phyloP scores from a whole-genome alignment of 2,113 vertebrate genomes.

The Tragelaphus scriptus region DNA sequence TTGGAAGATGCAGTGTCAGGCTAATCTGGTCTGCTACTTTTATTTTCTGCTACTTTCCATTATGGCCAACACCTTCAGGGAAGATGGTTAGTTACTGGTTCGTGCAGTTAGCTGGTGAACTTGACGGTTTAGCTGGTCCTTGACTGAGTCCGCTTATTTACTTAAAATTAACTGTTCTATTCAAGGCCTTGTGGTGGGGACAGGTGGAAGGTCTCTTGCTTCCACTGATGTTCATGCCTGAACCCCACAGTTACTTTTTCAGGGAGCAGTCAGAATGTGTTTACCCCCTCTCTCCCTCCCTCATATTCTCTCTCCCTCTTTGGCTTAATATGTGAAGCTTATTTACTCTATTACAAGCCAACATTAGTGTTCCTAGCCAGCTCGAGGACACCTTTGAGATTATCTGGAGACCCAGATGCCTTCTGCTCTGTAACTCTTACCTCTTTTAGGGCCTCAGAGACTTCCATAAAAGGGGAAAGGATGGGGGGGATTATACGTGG shows the following conservation, averaged over 20 bases:
- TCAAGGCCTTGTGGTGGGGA: neutral
- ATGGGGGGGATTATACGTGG: neutral
- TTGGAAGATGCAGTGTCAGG: neutral
- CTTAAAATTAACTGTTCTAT: neutral
- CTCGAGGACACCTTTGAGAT: neutral
- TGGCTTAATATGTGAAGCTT: neutral
- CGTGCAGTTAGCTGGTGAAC: neutral
- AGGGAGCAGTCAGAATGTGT: neutral
- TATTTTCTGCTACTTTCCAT: neutral
- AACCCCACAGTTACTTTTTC: neutral
- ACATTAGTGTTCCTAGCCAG: neutral
- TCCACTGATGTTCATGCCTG: neutral
- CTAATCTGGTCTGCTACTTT: neutral
- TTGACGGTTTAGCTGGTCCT: neutral
- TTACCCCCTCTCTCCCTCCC: accelerated
- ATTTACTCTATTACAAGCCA: neutral
- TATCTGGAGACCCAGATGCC: neutral
- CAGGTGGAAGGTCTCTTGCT: neutral
- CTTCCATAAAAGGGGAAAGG: neutral
- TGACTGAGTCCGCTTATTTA: neutral
- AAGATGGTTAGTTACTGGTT: neutral
- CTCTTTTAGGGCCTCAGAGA: neutral
- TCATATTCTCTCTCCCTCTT: neutral
- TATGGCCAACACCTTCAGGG: no score
- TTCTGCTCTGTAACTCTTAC: neutral